Evolutionary conservation across 2,113 vertebrate genomes (phyloP), one percentile per base, ranked within the genome.

Genomic region (Eretmochelys imbricata): DNA sequence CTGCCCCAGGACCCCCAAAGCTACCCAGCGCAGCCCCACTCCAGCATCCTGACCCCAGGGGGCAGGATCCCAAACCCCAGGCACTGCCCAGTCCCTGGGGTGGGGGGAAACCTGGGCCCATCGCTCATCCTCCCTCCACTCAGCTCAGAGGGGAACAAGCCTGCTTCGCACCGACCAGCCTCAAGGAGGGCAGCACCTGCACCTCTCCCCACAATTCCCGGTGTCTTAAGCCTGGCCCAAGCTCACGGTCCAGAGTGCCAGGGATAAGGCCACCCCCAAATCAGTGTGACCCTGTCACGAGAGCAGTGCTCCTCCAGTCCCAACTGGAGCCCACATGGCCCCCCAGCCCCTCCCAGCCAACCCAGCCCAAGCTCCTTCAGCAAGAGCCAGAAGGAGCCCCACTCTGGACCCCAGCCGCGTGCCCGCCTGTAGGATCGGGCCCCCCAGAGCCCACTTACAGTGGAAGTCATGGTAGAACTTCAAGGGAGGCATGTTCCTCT

Each of bases 401-500:
- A 6, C 31, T 27, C 27, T 3, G 12, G 13, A 1, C 80, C 29
- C 2, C 57, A 50, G 31, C 42, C 27, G 19, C 8, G 8, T 9
- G 19, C 65, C 4, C 38, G 12, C 2, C 5, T 3, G 46, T 2
- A 12, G 46, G 48, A 22, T 9, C 16, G 1, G 24, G 13, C 54
- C 57, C 76, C 69, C 29, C 82, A 3, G 6, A 53, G 20, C 51
- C 78, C 89, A 98, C 99, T 99, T 97, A 99, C 99, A 99, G 97
- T 98, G 99, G 87, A 99, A 99, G 89, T 99, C 99, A 0, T 99
- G 99, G 98, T 99, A 99, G 98, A 99, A 99, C 93, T 99, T 99
- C 80, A 99, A 98, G 8, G 99, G 99, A 1, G 99, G 99, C 98
- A 99, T 99, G 96, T 99, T 99, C 92, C 99, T 99, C 91, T 99